Conservation (phyloP, 2,113 vertebrate genomes). For the Ammodytes dubius region DNA sequence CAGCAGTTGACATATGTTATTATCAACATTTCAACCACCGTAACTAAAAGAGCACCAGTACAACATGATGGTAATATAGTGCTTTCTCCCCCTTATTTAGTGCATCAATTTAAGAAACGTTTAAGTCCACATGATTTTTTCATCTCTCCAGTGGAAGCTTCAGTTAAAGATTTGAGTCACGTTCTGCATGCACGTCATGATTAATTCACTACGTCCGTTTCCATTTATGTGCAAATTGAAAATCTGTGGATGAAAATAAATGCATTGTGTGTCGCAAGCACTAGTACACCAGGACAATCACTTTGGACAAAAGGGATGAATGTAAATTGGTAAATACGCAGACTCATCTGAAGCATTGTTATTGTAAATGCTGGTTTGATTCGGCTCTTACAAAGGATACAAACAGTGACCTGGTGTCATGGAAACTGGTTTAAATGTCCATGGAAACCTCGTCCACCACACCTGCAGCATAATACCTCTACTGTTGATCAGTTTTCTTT, state of each 20-base stretch:
- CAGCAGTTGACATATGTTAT: background rate
- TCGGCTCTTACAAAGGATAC: background rate
- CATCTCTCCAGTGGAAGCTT: background rate
- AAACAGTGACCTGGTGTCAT: background rate
- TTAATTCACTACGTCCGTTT: background rate
- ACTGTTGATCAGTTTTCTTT: background rate
- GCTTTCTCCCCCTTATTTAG: too few relatives aligned
- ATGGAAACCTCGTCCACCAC: background rate
- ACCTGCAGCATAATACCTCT: background rate
- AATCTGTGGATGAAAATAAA: background rate
- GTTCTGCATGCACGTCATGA: background rate
- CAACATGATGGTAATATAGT: too few relatives aligned
- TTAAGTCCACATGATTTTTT: background rate
- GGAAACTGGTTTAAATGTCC: background rate
- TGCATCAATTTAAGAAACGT: background rate
- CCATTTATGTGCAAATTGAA: too few relatives aligned
- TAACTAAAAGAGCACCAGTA: too few relatives aligned
- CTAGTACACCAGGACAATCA: background rate
- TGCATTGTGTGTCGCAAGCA: background rate
- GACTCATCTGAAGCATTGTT: background rate
- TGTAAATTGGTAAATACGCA: background rate
- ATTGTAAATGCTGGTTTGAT: background rate
- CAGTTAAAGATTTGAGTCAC: background rate
- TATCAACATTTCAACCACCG: too few relatives aligned
- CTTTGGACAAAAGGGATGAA: background rate